Evolutionary conservation across 92 coral and sea anemone genomes (phyloP), one percentile per base, ranked within the genome.

Genomic region (Metridium senile): DNA sequence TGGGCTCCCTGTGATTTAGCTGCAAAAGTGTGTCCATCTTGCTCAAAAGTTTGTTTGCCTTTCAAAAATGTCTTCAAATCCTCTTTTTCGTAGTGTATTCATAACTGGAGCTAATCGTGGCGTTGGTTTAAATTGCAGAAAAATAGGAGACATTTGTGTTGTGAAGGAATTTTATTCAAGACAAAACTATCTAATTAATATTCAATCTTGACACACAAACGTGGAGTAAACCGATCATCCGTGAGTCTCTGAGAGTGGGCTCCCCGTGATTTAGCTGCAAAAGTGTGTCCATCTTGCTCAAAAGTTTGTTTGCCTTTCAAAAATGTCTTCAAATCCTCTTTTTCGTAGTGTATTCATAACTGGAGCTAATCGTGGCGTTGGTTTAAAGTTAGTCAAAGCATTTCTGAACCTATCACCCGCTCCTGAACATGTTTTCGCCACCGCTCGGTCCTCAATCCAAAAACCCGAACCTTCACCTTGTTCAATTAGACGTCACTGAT

Each of bases 41-140:
- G n/a, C n/a, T n/a, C n/a, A n/a, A n/a, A n/a, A n/a, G n/a, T n/a
- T n/a, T n/a, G 49, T 39, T 39, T 39, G 6, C 8, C 13, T 39
- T 39, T 13, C 13, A 39, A 39, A 39, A 39, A 39, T 39, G 49
- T 59, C 65, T 26, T 19, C 74, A 39, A n/a, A 61, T 47, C 71
- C 68, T 30, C 70, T 34, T 25, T 74, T 72, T 74, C 64, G 33
- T 27, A 74, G 91, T 58, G 86, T 92, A 9, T 72, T 92, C 32
- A 92, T 92, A 1, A 89, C 91, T n/a, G 97, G 97, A 21, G 62
- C 83, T 34, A 86, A 88, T 79, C 97, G 97, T 30, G 97, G 97
- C 27, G 67, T 92, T 54, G n/a, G n/a, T n/a, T n/a, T n/a, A n/a
- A n/a, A n/a, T n/a, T n/a, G n/a, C n/a, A n/a, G n/a, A n/a, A n/a